Percentiles rank a stretch among this genome's conserved stretches.
These are phyloP conservation scores for Bufo bufo DNA, from an alignment of 2,113 vertebrate genomes.

Conservation along the genomic window DNA sequence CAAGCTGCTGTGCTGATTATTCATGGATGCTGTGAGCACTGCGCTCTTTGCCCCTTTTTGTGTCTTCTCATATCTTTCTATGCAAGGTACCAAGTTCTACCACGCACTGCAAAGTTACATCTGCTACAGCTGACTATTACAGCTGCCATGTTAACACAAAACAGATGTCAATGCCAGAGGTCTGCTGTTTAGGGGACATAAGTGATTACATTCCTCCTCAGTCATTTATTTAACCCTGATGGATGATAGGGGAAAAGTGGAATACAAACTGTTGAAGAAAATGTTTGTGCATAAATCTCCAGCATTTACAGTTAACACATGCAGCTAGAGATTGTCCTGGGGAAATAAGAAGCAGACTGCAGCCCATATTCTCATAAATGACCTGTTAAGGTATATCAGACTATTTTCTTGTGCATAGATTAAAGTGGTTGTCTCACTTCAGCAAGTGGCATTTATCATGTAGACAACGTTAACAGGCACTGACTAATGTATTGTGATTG, in stretches of 20 bases:
- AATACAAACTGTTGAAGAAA: not conserved
- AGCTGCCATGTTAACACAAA: slow-evolving; percentile 75
- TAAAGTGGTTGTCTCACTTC: too few species aligned
- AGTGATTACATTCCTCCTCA: slow-evolving; percentile 72
- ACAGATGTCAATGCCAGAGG: slow-evolving; percentile 75
- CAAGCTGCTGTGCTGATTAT: slow-evolving; percentile 50
- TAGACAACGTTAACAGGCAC: too few species aligned
- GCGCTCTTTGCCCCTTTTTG: slow-evolving; percentile 62
- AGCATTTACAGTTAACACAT: not conserved
- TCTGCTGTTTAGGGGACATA: slow-evolving; percentile 72
- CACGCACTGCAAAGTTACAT: slow-evolving; percentile 65
- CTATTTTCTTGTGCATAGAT: too few species aligned
- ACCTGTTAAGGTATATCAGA: too few species aligned
- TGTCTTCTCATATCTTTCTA: slow-evolving; percentile 57
- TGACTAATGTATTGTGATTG: too few species aligned
- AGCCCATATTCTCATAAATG: not conserved
- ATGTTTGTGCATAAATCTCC: not conserved
- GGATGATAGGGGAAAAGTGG: slow-evolving; percentile 60
- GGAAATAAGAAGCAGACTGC: not conserved
- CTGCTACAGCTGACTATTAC: slow-evolving; percentile 70
- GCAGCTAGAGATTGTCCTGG: not conserved
- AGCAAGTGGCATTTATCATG: too few species aligned
- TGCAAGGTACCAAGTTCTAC: slow-evolving; percentile 61
- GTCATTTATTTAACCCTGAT: slow-evolving; percentile 72
- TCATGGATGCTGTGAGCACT: slow-evolving; percentile 63